Evolutionary conservation across 1,140 invertebrate species (phyloP), one percentile per base, ranked within the genome.

Genomic region (Pollicipes pollicipes): DNA sequence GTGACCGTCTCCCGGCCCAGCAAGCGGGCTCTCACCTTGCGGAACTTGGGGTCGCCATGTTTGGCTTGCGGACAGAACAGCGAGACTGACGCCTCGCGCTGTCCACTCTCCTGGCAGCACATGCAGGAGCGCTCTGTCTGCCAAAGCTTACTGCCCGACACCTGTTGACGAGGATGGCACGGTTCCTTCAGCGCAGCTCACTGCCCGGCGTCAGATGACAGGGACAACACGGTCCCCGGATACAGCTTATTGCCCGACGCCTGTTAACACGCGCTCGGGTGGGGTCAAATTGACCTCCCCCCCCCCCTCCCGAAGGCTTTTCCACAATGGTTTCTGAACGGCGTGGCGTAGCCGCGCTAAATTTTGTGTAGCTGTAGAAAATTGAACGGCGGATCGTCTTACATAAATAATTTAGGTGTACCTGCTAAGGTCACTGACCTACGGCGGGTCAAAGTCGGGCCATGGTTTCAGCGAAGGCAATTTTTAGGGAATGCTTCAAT

Each of bases 131-230:
- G 82, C 79, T 95, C 93, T 86, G 93, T 94, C 84, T 95, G 91
- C 93, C 93, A 95, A 77, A 95, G 91, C 83, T 95, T 95, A 73
- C 90, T 94, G 21, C 91, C 91, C n/a, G 91, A 94, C 10, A 95
- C 91, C 91, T 94, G 28, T 8, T 71, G 35, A 64, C 69, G 72
- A 26, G 26, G 72, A 70, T 30, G 10, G 28, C 26, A 69, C 29
- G 8, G 45, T 8, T 26, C 4, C 4, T 28, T 16, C n/a, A 69
- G 26, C 4, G 45, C 31, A 69, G 30, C 30, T 6, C 29, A 31
- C 66, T 30, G 30, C 29, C 29, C 29, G 30, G 16, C 66, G 30
- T 30, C 29, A 6, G 66, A 6, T 31, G 4, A 67, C 66, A 67
- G 32, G 16, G 32, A 35, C 32, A 35, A 35, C 32, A 67, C 66